Evolutionary conservation across 2,797 vertebrate species (phyloP), one percentile per base, ranked within the genome.

Genomic region (Spizella passerina): DNA sequence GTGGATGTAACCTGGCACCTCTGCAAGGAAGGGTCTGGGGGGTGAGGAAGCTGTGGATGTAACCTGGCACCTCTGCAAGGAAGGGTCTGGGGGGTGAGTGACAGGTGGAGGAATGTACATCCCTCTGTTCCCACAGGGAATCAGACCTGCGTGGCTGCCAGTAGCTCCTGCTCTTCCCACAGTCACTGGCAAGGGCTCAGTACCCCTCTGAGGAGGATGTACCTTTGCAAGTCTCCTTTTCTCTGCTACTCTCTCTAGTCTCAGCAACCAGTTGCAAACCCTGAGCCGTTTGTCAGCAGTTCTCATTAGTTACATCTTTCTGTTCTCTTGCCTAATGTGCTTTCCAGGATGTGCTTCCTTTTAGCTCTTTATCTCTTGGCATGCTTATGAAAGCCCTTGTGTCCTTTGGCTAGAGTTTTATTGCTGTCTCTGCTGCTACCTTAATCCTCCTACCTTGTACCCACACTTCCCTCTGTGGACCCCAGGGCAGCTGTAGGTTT

Each of bases 261-360:
- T 4, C 4, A 90, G 77, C 53, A 83, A 81, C 30, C 49, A 47
- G 26, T 52, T 77, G 29, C 52, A 82, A n/a, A 56, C 36, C 36
- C 55, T 16, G 32, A 82, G 38, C 32, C 38, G 5, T 91, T 92
- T 87, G 32, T 94, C 76, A 91, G 61, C 61, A 43, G 2, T 78
- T 82, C 57, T 75, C 1, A 1, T 64, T 77, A 63, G 46, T 87
- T 80, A 47, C 4, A 7, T 60, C 32, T n/a, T 75, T 87, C 73
- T 90, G 47, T 86, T 38, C 47, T 79, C 82, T 90, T 47, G 47
- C 29, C 55, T 89, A 11, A 60, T 50, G 61, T 56, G 10, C 32
- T 96, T 88, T 88, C 70, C 87, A 91, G 69, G 50, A 83, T 86
- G 36, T 75, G 46, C 52, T 94, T 94, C 61, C 80, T 90, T 39